These are phyloP conservation scores for Oostethus manadensis DNA, from an alignment of 2,113 vertebrate species.

Conservation along the genomic window DNA sequence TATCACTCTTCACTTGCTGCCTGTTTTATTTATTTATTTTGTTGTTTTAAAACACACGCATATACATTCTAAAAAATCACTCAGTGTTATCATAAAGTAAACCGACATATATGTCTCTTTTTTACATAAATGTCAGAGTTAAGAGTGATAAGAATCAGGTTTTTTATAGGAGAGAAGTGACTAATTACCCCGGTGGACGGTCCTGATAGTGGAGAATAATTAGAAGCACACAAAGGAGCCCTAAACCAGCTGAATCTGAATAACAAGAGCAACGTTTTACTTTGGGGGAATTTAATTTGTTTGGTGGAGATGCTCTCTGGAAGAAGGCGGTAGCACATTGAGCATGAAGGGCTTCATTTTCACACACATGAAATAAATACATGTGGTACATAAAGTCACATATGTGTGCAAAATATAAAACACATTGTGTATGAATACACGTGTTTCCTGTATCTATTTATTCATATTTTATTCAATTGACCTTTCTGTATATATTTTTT, in stretches of 20 bases:
- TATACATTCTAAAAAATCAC: constrained; percentile 8
- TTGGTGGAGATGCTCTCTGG: constrained; percentile 26
- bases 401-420: too few relatives aligned
- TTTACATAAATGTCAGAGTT: constrained; percentile 55
- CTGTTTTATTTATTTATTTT: too few relatives aligned
- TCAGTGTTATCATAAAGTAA: constrained; percentile 31
- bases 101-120: constrained; percentile 53
- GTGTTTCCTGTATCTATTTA: too few relatives aligned
- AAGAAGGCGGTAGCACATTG: constrained; percentile 34
- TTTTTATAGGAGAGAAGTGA: constrained; percentile 66
- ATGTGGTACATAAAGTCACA: neutral
- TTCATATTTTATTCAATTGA: too few relatives aligned
- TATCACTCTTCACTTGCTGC: too few relatives aligned
- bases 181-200: constrained; percentile 72
- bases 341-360: neutral
- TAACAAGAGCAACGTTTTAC: constrained; percentile 64
- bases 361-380: constrained; percentile 25
- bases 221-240: constrained; percentile 68
- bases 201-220: constrained; percentile 72
- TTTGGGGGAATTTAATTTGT: constrained; percentile 69
- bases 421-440: too few relatives aligned
- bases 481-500: too few relatives aligned
- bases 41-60: too few relatives aligned
- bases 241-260: constrained; percentile 61
- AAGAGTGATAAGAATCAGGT: constrained; percentile 60